A percentile compares a stretch with the other conserved stretches of the same genome.
Conservation (phyloP, 2,113 vertebrate genomes). For the Cyanoramphus novaezelandiae region DNA sequence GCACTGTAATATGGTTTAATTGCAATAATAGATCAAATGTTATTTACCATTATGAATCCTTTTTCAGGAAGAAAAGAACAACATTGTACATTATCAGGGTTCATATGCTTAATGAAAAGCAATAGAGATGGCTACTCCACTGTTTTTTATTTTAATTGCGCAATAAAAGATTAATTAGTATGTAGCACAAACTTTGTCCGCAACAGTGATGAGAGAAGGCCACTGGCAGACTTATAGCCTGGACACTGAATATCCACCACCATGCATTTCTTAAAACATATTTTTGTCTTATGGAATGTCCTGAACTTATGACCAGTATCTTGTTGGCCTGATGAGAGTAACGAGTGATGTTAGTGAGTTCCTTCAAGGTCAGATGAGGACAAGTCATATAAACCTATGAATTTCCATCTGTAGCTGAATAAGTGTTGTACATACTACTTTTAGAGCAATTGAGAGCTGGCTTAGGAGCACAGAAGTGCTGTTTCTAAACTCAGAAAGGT, state of each 20-base stretch:
- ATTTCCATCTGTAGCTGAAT: neutral
- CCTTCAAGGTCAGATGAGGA: neutral
- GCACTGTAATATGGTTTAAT: neutral
- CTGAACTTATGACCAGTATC: neutral
- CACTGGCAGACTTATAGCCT: neutral
- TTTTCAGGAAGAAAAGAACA: neutral
- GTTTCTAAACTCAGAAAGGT: neutral
- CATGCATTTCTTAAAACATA: neutral
- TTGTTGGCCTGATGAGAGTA: neutral
- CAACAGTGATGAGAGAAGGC: neutral
- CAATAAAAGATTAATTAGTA: neutral
- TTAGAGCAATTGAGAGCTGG: neutral
- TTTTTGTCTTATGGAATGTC: neutral
- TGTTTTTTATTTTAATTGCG: neutral
- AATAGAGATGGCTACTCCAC: neutral
- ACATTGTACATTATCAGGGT: constrained; percentile 2
- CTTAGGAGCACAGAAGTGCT: neutral
- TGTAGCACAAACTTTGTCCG: neutral
- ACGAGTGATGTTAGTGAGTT: neutral
- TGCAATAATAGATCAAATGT: constrained; percentile 11
- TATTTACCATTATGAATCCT: constrained; percentile 29
- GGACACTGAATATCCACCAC: neutral
- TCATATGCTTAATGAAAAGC: neutral
- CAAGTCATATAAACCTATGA: neutral
- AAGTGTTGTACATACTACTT: neutral